Conservation (phyloP, 2,113 vertebrate genomes). For the Kryptolebias marmoratus region DNA sequence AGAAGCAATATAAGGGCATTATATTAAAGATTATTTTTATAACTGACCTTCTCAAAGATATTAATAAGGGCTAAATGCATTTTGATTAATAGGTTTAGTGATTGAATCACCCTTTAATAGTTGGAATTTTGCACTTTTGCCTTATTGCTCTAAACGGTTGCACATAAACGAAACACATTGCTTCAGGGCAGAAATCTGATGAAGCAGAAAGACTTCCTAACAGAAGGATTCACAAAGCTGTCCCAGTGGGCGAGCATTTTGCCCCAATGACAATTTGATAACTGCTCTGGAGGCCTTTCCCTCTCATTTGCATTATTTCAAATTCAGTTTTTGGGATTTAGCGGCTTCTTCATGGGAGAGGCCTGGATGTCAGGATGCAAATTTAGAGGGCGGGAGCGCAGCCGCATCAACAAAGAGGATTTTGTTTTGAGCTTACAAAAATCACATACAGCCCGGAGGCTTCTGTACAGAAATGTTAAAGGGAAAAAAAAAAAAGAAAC, state of each 20-base stretch:
- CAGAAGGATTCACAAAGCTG: conserved; percentile 49
- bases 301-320: conserved; percentile 52
- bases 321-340: conserved; percentile 54
- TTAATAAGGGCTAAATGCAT: neutral
- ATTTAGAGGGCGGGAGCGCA: conserved; percentile 14
- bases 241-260: conserved; percentile 42
- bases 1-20: neutral
- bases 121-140: conserved; percentile 7
- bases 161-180: conserved; percentile 11
- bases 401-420: neutral
- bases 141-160: conserved; percentile 14
- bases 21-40: too few relatives aligned
- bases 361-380: conserved; percentile 21
- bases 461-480: conserved; percentile 16
- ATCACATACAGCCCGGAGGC: conserved; percentile 30
- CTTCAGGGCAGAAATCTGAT: conserved; percentile 31
- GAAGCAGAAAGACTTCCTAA: conserved; percentile 52
- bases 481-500: neutral
- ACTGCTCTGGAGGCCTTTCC: conserved; percentile 42
- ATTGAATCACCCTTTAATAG: conserved; percentile 41
- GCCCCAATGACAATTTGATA: conserved; percentile 44
- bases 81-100: conserved; percentile 17
- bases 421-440: conserved; percentile 31
- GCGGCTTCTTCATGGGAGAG: conserved; percentile 16
- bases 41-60: neutral